Base-by-base conservation (phyloP, 1,140 invertebrate genomes). In the Lepidotrigona ventralis region DNA sequence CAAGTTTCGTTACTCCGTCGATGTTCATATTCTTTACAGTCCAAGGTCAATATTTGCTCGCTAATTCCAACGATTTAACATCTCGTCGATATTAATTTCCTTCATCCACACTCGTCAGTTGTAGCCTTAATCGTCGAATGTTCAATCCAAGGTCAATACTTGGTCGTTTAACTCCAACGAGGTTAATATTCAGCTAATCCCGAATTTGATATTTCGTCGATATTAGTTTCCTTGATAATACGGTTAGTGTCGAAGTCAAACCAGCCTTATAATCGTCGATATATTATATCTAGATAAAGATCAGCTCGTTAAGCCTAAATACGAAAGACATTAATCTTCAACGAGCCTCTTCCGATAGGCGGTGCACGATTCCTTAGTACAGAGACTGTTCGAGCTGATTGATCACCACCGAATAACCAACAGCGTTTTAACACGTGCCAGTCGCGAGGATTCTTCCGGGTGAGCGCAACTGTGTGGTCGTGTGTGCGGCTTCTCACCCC, bases 321-420 rank as follows among this genome's bases (percentile, higher is more conserved):
- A 33, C 5, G 29, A 12, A 15, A 39, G 15, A 21, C 56, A 26
- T 74, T 51, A 46, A 66, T 81, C 29, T 56, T 14, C 29, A 23
- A 33, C 1, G 11, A 39, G 46, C 17, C 26, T 19, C 39, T 21
- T 26, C 21, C 5, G 63, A 75, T 23, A 29, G 23, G 73, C 23
- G 39, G 23, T n/a, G 23, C 26, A 15, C 19, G 15, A 4, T n/a
- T 23, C 53, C 3, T 9, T 19, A 6, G 58, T 60, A 60, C 14
- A 8, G 33, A 21, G 53, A 51, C 33, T 46, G 19, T 69, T 76
- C 26, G 23, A 63, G 51, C 53, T 76, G 72, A 81, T 81, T 69
- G 80, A 76, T 81, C 63, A 75, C 53, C 29, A 5, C 63, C 8
- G 9, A 58, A 82, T 72, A 29, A 26, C 19, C 15, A 17, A 4